phyloP scores from a whole-genome alignment of 2,113 vertebrate genomes.

The Oceanodroma tethys region DNA sequence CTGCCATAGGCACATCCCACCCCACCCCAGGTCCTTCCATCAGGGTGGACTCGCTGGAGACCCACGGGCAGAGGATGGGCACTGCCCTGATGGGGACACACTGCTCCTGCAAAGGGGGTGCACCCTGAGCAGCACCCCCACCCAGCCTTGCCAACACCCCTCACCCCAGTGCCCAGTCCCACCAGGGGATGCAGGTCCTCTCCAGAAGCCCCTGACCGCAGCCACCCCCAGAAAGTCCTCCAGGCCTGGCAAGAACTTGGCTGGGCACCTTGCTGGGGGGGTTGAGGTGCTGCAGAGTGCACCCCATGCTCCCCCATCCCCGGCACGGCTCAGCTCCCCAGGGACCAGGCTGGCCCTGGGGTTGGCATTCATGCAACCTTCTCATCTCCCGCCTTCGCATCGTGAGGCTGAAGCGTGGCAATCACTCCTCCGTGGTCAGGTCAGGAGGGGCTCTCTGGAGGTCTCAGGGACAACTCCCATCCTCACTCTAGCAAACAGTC shows the following conservation, averaged over 20 bases:
- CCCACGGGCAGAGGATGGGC: background rate
- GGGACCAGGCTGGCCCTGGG: background rate
- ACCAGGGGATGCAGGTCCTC: background rate
- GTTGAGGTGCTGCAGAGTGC: background rate
- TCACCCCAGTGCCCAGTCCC: accelerated
- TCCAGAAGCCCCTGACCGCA: accelerated
- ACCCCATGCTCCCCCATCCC: background rate
- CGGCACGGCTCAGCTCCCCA: background rate
- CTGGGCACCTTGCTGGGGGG: accelerated
- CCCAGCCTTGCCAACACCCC: background rate
- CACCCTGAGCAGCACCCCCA: background rate
- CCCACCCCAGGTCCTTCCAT: background rate
- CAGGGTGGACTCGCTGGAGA: background rate
- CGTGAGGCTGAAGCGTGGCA: background rate
- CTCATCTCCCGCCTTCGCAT: accelerated
- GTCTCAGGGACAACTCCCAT: background rate
- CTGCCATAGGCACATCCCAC: background rate
- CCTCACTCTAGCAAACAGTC: background rate
- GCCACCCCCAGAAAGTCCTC: background rate
- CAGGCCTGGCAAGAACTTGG: accelerated
- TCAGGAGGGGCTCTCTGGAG: background rate
- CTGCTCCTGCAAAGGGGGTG: background rate
- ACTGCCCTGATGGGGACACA: background rate
- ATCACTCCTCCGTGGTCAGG: background rate
- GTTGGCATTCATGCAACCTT: background rate